phyloP scores from a whole-genome alignment of 2,113 vertebrate genomes.

The Megaceryle torquata region DNA sequence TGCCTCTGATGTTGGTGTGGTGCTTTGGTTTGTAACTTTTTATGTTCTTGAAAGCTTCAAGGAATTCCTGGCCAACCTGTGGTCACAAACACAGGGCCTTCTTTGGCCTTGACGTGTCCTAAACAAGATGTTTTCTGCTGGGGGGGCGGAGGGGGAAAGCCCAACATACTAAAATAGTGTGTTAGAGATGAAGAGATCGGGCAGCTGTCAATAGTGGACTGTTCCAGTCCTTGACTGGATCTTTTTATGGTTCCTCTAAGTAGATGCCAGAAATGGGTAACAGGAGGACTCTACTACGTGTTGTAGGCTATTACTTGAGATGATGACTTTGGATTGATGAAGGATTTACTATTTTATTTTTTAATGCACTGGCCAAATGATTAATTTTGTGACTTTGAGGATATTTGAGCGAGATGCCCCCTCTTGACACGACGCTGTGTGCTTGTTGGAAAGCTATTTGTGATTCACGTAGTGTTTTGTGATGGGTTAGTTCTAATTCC shows the following conservation, averaged over 20 bases:
- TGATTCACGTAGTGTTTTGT: not conserved
- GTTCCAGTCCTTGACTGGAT: not conserved
- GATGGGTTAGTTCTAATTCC: not conserved
- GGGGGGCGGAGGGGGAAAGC: too few relatives aligned
- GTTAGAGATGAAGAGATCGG: not conserved
- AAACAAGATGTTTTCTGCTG: not conserved
- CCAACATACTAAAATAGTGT: too few relatives aligned
- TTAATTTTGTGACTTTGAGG: not conserved
- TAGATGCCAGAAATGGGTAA: not conserved
- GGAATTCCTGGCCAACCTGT: not conserved
- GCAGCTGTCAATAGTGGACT: not conserved
- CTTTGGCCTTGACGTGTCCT: not conserved
- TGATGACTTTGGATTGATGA: not conserved
- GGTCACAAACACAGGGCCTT: not conserved
- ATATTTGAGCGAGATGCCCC: not conserved
- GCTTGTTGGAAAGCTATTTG: not conserved
- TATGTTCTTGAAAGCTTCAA: not conserved
- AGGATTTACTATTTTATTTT: not conserved
- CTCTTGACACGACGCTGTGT: not conserved
- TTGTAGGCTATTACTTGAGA: not conserved
- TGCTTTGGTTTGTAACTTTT: not conserved
- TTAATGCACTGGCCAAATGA: not conserved
- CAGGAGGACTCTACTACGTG: not conserved
- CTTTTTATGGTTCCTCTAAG: not conserved
- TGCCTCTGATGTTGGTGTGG: not conserved